Conservation (phyloP, 37 sponge, comb jelly and placozoan species). For the Aplysina aerophoba region DNA sequence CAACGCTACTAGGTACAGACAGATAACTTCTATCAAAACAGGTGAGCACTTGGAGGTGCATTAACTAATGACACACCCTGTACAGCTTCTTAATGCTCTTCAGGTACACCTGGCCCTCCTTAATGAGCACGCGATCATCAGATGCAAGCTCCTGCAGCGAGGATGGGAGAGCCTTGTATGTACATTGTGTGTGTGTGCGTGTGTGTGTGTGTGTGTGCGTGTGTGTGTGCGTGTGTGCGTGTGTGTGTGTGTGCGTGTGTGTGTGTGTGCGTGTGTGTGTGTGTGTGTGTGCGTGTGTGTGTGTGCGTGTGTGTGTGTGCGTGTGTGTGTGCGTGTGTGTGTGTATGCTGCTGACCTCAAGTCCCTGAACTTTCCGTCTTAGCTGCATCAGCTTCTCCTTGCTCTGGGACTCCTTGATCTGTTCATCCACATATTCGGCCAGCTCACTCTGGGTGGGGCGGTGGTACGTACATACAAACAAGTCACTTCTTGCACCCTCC, state of each 20-base stretch:
- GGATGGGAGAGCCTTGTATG: background rate
- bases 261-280: no score
- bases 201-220: no score
- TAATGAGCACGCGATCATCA: constrained; percentile 57
- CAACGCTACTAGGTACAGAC: no score
- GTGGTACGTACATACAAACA: no score
- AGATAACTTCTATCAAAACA: background rate
- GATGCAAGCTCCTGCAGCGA: constrained; percentile 54
- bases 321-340: no score
- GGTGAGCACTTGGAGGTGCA: background rate
- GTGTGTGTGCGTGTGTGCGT: no score
- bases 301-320: no score
- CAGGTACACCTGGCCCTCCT: constrained; percentile 89
- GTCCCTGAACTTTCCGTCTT: constrained; percentile 76
- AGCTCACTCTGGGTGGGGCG: constrained; percentile 63
- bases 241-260: no score
- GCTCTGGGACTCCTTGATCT: constrained; percentile 80
- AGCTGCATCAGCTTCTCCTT: constrained; percentile 72
- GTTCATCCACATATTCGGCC: constrained; percentile 84
- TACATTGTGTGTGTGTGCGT: no score
- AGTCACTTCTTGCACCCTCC: no score
- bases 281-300: no score
- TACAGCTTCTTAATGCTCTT: constrained; percentile 83
- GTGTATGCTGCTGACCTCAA: constrained; percentile 41
- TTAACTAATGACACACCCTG: constrained; percentile 44